Base-by-base conservation (phyloP, 2,888 invertebrate species). In the Drosophila eohydei region DNA sequence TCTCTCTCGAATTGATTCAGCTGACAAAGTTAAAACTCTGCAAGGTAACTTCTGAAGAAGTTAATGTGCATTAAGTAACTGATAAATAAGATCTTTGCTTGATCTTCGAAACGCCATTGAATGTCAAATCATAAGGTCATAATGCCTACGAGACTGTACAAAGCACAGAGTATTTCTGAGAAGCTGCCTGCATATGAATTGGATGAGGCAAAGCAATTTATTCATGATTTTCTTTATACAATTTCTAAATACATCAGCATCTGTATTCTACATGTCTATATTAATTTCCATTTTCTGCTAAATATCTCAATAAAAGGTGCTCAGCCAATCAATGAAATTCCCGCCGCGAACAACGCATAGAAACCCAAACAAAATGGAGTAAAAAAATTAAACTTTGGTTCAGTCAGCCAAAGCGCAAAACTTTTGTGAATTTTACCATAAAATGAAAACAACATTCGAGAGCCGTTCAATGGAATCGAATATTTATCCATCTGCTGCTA, bases 401-500 rank as follows among this genome's bases (percentile, higher is more conserved):
- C 74, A 61, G 14, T 46, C 34, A 60, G 30, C 21, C 34, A 46
- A 36, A 50, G n/a, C 40, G 38, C 8, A 32, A 32, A 74, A 74
- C 28, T 26, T 57, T 62, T 78, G 62, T 78, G 52, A n/a, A 73
- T 60, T 74, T 57, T 16, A 26, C 58, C 50, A 40, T 30, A 43
- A 60, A 75, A 69, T 28, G 38, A 1, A 16, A 56, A 75, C n/a
- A 80, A 69, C 58, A 76, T 61, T 64, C n/a, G 28, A 46, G 9
- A n/a, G n/a, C 11, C 44, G 36, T 57, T 61, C 55, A 61, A 75
- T 59, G 32, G 55, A 69, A 56, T 61, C 51, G 51, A 52, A 69
- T 75, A 62, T 76, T 76, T 69, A 65, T 75, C 75, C 64, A 72
- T 54, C 40, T 51, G 48, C 60, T 64, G 21, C 28, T 21, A 41